Evolutionary conservation across 2,888 invertebrate genomes (phyloP).

Genomic region (Megamerina dolium): DNA sequence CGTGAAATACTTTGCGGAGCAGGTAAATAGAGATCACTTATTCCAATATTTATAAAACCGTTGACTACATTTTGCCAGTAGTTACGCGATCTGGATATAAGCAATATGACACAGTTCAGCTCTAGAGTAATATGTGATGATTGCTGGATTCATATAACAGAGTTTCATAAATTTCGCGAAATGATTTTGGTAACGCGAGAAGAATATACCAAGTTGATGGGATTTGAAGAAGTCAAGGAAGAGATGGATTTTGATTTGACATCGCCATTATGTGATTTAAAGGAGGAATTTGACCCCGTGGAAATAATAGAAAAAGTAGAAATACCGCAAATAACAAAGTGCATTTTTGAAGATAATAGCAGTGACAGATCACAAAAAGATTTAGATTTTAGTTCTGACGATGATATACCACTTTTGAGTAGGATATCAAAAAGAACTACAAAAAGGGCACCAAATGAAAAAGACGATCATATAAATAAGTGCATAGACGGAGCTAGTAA

Average conservation of each 20-base stretch:
- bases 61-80: too few relatives aligned
- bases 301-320: slow-evolving; percentile 15
- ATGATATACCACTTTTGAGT: slow-evolving; percentile 22
- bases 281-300: slow-evolving; percentile 57
- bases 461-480: background rate
- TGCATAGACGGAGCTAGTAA: background rate
- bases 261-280: slow-evolving; percentile 72
- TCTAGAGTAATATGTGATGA: slow-evolving; percentile 12
- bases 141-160: slow-evolving; percentile 20
- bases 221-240: background rate
- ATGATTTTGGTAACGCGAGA: slow-evolving; percentile 10
- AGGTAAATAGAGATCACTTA: too few relatives aligned
- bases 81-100: too few relatives aligned
- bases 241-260: background rate
- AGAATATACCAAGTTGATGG: background rate
- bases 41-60: too few relatives aligned
- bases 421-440: slow-evolving; percentile 13
- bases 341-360: background rate
- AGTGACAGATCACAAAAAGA: background rate
- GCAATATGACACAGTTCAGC: too few relatives aligned
- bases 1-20: slow-evolving; percentile 12
- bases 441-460: slow-evolving; percentile 18
- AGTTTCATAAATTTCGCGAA: slow-evolving; percentile 19
- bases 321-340: background rate
- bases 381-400: too few relatives aligned